Conservation (phyloP, 2,888 invertebrate genomes). For the Gymnosoma rotundatum region DNA sequence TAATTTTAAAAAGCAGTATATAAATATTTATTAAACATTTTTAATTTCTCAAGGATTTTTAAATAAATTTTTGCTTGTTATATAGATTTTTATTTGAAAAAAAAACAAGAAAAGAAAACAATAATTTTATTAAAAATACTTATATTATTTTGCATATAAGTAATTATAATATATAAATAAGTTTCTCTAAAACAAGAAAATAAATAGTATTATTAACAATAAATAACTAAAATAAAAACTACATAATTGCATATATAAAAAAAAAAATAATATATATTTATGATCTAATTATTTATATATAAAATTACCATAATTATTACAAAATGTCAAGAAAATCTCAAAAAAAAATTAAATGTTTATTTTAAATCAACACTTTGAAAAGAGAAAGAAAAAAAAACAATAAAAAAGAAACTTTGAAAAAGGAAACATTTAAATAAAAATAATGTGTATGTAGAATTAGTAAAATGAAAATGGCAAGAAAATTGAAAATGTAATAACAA, state of each 20-base stretch:
- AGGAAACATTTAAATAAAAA: neutral
- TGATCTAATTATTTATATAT: conserved; percentile 32
- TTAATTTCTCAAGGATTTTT: conserved; percentile 57
- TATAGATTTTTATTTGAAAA: conserved; percentile 48
- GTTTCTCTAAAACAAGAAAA: conserved; percentile 54
- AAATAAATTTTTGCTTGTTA: conserved; percentile 60
- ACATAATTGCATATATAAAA: conserved; percentile 56
- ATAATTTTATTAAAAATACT: conserved; percentile 48
- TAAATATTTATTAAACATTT: conserved; percentile 29
- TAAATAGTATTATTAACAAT: conserved; percentile 69
- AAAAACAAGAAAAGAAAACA: neutral
- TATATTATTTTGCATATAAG: conserved; percentile 53
- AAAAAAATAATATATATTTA: conserved; percentile 54
- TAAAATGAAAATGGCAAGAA: conserved; percentile 56
- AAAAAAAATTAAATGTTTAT: conserved; percentile 51
- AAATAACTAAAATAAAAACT: conserved; percentile 43
- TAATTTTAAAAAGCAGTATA: conserved; percentile 13
- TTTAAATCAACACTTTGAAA: conserved; percentile 34
- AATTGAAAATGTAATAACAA: conserved; percentile 1
- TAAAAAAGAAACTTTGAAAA: conserved; percentile 13
- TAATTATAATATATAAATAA: conserved; percentile 31
- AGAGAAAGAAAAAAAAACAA: neutral
- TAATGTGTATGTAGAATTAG: conserved; percentile 58
- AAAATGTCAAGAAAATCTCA: neutral
- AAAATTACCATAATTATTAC: conserved; percentile 29